Evolutionary conservation across 2,888 invertebrate genomes (phyloP), one percentile per base, ranked within the genome.

Genomic region (Oxytorus armatus): DNA sequence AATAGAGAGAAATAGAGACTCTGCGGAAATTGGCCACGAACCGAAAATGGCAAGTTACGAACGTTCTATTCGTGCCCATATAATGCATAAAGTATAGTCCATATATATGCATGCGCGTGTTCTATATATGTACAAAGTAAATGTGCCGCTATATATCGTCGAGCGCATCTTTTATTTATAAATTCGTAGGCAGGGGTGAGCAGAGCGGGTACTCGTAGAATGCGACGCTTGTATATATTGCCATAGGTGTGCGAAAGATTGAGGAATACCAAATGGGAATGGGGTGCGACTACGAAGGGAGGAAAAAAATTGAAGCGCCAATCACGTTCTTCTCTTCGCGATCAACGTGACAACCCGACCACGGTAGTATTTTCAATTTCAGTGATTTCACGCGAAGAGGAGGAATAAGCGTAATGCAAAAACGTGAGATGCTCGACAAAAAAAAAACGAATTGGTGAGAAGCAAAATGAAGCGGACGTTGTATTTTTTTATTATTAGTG

Each of bases 121-220:
- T 23, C 25, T 63, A 68, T n/a, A 14, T 42, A 14, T 57, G 57
- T 57, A 70, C 14, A 53, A 51, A 63, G 53, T 63, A 42, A 29
- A 63, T 44, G 73, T 16, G 53, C 53, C 51, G 21, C 70, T 55
- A 72, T 47, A 36, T 65, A 55, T 65, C 70, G 57, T n/a, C 39
- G 25, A 36, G 59, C 39, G 57, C 51, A 77, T 77, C 72, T 77
- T 77, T 80, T 77, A 80, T 80, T 80, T 77, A 80, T 73, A 73
- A 77, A 79, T 10, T 25, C 39, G 21, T 36, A 8, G 14, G 36
- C 53, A 23, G 36, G 39, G 23, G n/a, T n/a, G 59, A 36, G 57
- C 47, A 29, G 44, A 44, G 29, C 33, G 47, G 16, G 69, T 55
- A 53, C 69, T 57, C 42, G 55, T 25, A 29, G 69, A 55, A 59